A percentile compares a stretch with the other conserved stretches of the same genome.
These are phyloP conservation scores for Dipus sagitta DNA, from an alignment of 2,797 vertebrate species.

Conservation along the genomic window DNA sequence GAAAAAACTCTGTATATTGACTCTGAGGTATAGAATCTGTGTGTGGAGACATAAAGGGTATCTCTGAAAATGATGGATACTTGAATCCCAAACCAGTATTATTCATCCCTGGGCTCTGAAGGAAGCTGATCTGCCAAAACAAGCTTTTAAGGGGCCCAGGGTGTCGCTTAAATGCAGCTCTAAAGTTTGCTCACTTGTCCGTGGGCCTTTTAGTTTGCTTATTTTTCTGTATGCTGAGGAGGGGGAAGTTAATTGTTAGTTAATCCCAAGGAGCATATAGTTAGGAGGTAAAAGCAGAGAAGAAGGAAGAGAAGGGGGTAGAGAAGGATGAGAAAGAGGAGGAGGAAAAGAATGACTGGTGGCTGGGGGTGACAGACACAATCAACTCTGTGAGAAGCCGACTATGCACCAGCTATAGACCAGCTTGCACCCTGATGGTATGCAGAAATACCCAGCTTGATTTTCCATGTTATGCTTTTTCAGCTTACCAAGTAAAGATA, in stretches of 20 bases:
- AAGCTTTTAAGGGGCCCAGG: not conserved
- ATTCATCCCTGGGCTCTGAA: not conserved
- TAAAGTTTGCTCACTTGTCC: constrained; percentile 2
- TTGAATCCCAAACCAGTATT: not conserved
- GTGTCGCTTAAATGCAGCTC: not conserved
- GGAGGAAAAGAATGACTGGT: not conserved
- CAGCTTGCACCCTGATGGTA: not conserved
- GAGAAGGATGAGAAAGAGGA: not conserved
- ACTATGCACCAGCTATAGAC: not conserved
- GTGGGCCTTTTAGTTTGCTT: not conserved
- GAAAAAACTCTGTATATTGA: not conserved
- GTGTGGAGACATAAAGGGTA: not conserved
- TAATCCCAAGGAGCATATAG: not conserved
- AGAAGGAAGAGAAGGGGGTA: not conserved
- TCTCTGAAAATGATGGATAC: not conserved
- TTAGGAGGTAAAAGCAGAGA: too few species aligned
- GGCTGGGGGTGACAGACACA: not conserved
- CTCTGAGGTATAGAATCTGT: not conserved
- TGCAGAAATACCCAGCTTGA: not conserved
- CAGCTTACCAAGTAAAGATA: not conserved
- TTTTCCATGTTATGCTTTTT: constrained; percentile 19
- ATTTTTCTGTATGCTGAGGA: not conserved
- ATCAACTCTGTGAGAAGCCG: not conserved
- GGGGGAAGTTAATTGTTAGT: not conserved
- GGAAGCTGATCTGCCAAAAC: not conserved